Conservation (phyloP, 1,140 invertebrate species). For the Heliothis subflexa region DNA sequence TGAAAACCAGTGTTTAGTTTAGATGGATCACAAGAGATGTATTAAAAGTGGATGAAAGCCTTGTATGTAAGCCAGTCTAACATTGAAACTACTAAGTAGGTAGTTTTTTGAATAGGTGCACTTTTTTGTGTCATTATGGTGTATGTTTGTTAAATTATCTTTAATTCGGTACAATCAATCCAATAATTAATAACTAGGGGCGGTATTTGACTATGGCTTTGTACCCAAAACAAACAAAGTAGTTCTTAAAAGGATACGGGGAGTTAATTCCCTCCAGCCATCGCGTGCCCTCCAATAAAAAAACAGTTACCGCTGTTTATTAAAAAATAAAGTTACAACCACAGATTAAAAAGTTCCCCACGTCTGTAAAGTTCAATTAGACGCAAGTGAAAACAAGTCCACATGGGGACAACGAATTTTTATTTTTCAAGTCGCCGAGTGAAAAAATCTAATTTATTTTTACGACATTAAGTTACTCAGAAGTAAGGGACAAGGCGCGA, state of each 20-base stretch:
- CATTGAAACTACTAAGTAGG: no score
- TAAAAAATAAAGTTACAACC: slow-evolving; percentile 39
- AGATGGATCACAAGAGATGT: no score
- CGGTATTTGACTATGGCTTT: neutral
- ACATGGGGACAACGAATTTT: slow-evolving; percentile 42
- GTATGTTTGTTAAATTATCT: no score
- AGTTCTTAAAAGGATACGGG: slow-evolving; percentile 1
- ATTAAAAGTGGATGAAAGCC: no score
- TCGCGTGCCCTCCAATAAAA: slow-evolving; percentile 41
- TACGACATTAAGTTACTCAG: slow-evolving; percentile 68
- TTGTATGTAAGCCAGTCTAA: no score
- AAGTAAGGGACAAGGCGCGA: slow-evolving; percentile 68
- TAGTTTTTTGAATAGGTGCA: no score
- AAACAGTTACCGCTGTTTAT: slow-evolving; percentile 39
- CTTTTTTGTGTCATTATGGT: no score
- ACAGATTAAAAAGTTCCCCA: slow-evolving; percentile 44
- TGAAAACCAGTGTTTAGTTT: no score
- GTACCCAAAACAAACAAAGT: slow-evolving; percentile 24
- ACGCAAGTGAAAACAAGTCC: slow-evolving; percentile 40
- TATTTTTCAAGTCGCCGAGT: slow-evolving; percentile 51
- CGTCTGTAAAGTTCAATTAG: slow-evolving; percentile 47
- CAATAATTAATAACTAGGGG: no score
- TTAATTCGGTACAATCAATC: no score
- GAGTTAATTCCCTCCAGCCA: slow-evolving; percentile 6
- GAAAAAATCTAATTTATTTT: slow-evolving; percentile 72